phyloP scores from a whole-genome alignment of 2,797 vertebrate genomes.

The Cyprinodon diabolis region DNA sequence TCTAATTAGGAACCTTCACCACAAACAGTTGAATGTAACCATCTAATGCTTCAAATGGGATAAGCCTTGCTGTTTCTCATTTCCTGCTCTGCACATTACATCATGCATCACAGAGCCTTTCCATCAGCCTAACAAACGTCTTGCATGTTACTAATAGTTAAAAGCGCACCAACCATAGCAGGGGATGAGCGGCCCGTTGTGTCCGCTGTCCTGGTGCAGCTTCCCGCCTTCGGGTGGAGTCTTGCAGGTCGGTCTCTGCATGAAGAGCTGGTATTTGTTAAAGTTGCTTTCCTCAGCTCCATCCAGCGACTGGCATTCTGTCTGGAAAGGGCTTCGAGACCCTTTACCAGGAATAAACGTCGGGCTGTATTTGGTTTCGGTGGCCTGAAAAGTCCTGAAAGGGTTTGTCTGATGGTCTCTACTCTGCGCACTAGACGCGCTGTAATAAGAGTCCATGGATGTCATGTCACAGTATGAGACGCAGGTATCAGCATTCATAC shows the following conservation, averaged over 20 bases:
- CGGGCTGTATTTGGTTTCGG: constrained; percentile 90
- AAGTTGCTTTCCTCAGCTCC: constrained; percentile 86
- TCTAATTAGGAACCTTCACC: background rate
- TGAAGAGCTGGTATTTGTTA: constrained; percentile 92
- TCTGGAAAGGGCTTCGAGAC: constrained; percentile 87
- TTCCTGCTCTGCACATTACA: constrained; percentile 4
- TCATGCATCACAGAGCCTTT: constrained; percentile 1
- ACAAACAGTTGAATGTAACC: background rate
- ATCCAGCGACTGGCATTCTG: constrained; percentile 90
- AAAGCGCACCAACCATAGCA: constrained; percentile 89
- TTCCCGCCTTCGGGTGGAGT: constrained; percentile 89
- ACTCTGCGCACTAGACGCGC: constrained; percentile 83
- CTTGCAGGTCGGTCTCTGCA: constrained; percentile 89
- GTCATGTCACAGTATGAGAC: constrained; percentile 95
- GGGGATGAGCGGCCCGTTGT: constrained; percentile 87
- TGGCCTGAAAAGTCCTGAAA: constrained; percentile 91
- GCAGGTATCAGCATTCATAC: constrained; percentile 97
- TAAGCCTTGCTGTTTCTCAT: background rate
- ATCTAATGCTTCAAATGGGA: background rate
- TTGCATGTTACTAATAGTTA: background rate
- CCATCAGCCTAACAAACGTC: constrained; percentile 1
- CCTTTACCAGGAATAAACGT: constrained; percentile 91
- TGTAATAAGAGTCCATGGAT: constrained; percentile 98
- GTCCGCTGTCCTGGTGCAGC: constrained; percentile 84
- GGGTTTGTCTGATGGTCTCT: constrained; percentile 85